phyloP scores from a whole-genome alignment of 2,797 vertebrate species.

The Haliaeetus albicilla region DNA sequence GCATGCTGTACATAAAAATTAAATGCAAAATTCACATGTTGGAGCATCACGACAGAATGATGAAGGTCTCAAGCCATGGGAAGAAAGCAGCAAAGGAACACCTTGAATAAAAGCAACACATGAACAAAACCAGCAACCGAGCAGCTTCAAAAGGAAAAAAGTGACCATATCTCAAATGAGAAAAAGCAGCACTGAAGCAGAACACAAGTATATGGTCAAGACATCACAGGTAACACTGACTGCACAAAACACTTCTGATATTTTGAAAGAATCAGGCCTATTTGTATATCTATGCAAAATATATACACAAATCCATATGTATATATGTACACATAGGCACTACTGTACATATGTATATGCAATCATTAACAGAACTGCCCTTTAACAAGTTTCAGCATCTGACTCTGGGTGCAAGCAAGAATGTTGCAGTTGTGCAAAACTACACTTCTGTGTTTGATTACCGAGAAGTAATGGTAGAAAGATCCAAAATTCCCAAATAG shows the following conservation, averaged over 20 bases:
- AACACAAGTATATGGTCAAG: not conserved
- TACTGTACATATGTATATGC: conserved; percentile 64
- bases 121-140: not conserved
- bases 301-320: conserved; percentile 72
- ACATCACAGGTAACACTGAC: conserved; percentile 48
- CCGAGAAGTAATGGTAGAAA: not conserved
- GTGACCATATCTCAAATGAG: not conserved
- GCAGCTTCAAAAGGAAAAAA: conserved; percentile 18
- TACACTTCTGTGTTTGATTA: not conserved
- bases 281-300: conserved; percentile 67
- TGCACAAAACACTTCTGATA: conserved; percentile 44
- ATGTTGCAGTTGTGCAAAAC: conserved; percentile 25
- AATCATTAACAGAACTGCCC: conserved; percentile 24
- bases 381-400: not conserved
- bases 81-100: not conserved
- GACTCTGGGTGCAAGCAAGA: conserved; percentile 12
- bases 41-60: not conserved
- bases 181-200: conserved; percentile 21
- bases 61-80: not conserved
- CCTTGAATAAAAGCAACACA: not conserved
- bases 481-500: conserved; percentile 13
- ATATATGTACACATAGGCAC: conserved; percentile 71
- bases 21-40: conserved; percentile 25
- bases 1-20: conserved; percentile 47
- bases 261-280: conserved; percentile 47